Base-by-base conservation (phyloP, 2,797 vertebrate species). In the Austrolebias charrua region DNA sequence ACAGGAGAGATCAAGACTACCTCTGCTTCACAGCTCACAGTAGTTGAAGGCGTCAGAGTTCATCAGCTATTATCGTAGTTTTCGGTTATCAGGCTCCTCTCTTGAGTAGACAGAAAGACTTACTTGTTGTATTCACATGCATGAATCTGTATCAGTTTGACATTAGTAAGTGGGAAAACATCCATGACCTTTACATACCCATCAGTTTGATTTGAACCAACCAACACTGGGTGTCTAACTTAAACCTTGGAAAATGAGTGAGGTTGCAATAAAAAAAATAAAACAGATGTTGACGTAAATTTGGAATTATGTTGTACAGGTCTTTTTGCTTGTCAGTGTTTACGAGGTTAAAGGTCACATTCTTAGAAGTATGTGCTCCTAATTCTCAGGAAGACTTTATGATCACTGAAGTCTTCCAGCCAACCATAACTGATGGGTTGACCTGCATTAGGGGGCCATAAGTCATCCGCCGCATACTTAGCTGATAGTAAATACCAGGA, bases 401-500 rank as follows among this genome's bases (percentile, higher is more conserved):
- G 60, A 75, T 78, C 55, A 55, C 63, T 49, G 71, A 75, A 82
- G 73, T 65, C 75, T 74, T 65, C 48, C 56, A 66, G 71, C 58
- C 71, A 16, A 63, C 66, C 20, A 33, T 82, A 83, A 87, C 66
- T 74, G 81, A 83, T 88, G 72, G 63, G 56, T 73, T 80, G 69
- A 86, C 82, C 73, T 76, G 63, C 69, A 63, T 60, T 29, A 1
- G 51, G 56, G 64, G 64, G 79, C 65, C 68, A 47, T 68, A 81
- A 80, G 79, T 86, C 79, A 79, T 49, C 74, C 38, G 40, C 60
- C 9, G 15, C 62, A 72, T 84, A 63, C 79, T 65, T 73, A 69
- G 85, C 75, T 74, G 86, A 84, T 82, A 76, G 78, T 83, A 82
- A 82, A 87, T 84, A 80, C 76, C 76, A 77, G 55, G 28, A 76